These are phyloP conservation scores for Drosophila cardini DNA, from an alignment of 1,140 invertebrate genomes.

Conservation along the genomic window DNA sequence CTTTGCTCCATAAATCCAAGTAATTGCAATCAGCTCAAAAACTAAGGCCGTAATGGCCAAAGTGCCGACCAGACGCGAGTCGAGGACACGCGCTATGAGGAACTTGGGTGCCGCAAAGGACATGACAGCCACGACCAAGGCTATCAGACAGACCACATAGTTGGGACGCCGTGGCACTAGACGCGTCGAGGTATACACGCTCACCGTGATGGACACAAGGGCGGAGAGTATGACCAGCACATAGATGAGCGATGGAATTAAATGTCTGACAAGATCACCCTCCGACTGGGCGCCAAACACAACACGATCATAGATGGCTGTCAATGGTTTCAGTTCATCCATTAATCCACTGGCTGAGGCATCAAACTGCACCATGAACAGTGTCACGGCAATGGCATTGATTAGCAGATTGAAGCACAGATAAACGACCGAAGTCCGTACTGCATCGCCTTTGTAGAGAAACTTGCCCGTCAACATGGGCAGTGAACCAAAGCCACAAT, in stretches of 20 bases:
- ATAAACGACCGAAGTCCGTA: constrained; percentile 82
- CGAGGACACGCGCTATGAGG: constrained; percentile 74
- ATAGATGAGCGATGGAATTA: constrained; percentile 75
- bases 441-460: constrained; percentile 83
- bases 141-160: constrained; percentile 80
- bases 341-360: constrained; percentile 62
- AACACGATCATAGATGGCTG: constrained; percentile 79
- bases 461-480: constrained; percentile 84
- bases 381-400: constrained; percentile 79
- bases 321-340: constrained; percentile 80
- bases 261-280: constrained; percentile 51
- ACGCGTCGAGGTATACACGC: constrained; percentile 77
- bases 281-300: constrained; percentile 51
- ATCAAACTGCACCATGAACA: constrained; percentile 84
- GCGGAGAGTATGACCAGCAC: constrained; percentile 69
- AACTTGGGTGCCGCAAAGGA: constrained; percentile 77
- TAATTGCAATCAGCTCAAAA: constrained; percentile 80
- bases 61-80: constrained; percentile 78
- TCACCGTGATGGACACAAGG: constrained; percentile 74
- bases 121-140: constrained; percentile 73
- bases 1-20: constrained; percentile 84
- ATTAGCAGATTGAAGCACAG: constrained; percentile 83
- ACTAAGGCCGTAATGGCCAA: constrained; percentile 76
- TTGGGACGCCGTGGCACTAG: constrained; percentile 77
- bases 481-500: constrained; percentile 78